Evolutionary conservation across 2,113 vertebrate genomes (phyloP).

Genomic region (Sinosuthora webbiana): DNA sequence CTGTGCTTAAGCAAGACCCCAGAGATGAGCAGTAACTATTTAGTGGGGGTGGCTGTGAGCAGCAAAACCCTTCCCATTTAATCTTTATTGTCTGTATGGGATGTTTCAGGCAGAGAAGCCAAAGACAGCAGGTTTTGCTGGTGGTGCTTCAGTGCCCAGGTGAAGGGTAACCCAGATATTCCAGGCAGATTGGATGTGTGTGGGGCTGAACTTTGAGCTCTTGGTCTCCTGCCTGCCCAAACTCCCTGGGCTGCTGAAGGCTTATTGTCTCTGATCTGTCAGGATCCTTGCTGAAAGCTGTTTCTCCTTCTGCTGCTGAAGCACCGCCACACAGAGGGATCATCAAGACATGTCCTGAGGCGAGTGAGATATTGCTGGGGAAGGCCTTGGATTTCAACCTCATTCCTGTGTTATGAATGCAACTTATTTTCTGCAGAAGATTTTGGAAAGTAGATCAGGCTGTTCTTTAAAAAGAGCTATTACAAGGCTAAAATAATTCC

Average conservation of each 20-base stretch:
- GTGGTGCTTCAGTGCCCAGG: not conserved
- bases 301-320: not conserved
- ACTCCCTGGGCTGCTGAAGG: not conserved
- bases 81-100: not conserved
- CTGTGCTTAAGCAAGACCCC: not conserved
- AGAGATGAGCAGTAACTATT: not conserved
- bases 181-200: not conserved
- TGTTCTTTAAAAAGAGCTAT: slow-evolving; percentile 18
- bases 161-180: not conserved
- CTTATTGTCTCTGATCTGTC: not conserved
- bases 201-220: not conserved
- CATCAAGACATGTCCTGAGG: not conserved
- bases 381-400: not conserved
- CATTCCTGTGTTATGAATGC: not conserved
- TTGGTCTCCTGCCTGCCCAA: not conserved
- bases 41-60: not conserved
- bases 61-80: not conserved
- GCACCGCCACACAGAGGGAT: not conserved
- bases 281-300: not conserved
- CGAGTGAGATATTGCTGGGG: not conserved
- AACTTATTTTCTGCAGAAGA: not conserved
- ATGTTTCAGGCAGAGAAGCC: not conserved
- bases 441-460: not conserved
- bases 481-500: not conserved
- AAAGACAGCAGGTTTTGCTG: not conserved